Percentiles rank a stretch among this genome's conserved stretches.
phyloP scores from a whole-genome alignment of 1,140 invertebrate species.

The Zaprionus gabonicus region DNA sequence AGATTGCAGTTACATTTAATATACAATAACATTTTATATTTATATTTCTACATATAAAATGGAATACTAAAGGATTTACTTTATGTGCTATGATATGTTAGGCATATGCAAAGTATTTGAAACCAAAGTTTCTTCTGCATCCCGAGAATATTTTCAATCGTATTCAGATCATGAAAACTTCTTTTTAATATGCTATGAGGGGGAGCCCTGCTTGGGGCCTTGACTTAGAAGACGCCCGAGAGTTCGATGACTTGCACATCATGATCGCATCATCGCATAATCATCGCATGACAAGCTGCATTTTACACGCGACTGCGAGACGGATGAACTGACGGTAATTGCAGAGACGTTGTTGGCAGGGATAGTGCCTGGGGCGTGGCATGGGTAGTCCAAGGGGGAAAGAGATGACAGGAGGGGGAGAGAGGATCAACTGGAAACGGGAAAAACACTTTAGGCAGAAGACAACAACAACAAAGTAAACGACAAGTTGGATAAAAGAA shows the following conservation, averaged over 20 bases:
- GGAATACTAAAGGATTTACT: too few relatives aligned
- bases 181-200: background rate
- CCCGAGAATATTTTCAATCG: too few relatives aligned
- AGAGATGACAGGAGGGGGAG: background rate
- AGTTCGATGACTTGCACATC: slow-evolving; percentile 44
- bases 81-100: too few relatives aligned
- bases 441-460: slow-evolving; percentile 25
- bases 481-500: slow-evolving; percentile 58
- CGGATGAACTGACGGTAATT: slow-evolving; percentile 31
- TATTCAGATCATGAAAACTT: background rate
- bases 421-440: background rate
- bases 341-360: background rate
- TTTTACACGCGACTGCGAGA: slow-evolving; percentile 44
- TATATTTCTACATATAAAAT: too few relatives aligned
- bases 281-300: slow-evolving; percentile 37
- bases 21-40: too few relatives aligned
- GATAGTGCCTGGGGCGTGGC: background rate
- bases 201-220: background rate
- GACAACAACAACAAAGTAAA: slow-evolving; percentile 14
- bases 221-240: background rate
- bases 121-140: too few relatives aligned
- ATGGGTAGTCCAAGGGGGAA: background rate
- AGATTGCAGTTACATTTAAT: too few relatives aligned
- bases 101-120: too few relatives aligned
- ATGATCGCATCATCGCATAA: background rate